Base-by-base conservation (phyloP, 2,888 invertebrate species). In the Yponomeuta evonymella region DNA sequence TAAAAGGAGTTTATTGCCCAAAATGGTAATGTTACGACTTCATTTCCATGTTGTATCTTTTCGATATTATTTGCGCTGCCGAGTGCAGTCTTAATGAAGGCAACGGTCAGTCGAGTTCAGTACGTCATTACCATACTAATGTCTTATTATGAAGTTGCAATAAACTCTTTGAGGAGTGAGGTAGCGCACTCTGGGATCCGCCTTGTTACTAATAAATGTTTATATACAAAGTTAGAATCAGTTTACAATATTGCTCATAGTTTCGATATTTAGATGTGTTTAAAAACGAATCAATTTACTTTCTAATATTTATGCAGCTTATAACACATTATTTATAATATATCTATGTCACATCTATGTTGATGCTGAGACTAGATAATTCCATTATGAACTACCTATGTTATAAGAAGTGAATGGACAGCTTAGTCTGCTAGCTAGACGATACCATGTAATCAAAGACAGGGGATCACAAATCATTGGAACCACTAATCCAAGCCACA, bases 401-500 rank as follows among this genome's bases (percentile, higher is more conserved):
- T 43, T 43, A 43, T 8, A 43, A 43, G 43, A 15, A 58, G 51
- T 58, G 51, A 58, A 58, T 58, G 15, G 15, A 58, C 15, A 15
- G 15, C 12, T 3, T 58, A 58, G 51, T 15, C 51, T 43, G 43
- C 43, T 43, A 43, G 43, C 51, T 58, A 5, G 51, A 58, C 51
- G 1, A 58, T 15, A 58, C 51, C 15, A 58, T 58, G 51, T 58
- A 58, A 70, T 70, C 70, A 10, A 29, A 29, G 29, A 70, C 63
- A 70, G 36, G 63, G 29, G 15, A 70, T 30, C 30, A 70, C 63
- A 70, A 63, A 70, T 63, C 70, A 70, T 51, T n/a, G 9, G n/a
- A 68, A 70, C 70, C 63, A 29, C 70, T 70, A 70, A 70, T 70
- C 70, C 36, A 43, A 9, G 62, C 29, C 68, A 75, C 77, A 76